phyloP scores from a whole-genome alignment of 1,140 invertebrate species.

The Bombus waltoni region DNA sequence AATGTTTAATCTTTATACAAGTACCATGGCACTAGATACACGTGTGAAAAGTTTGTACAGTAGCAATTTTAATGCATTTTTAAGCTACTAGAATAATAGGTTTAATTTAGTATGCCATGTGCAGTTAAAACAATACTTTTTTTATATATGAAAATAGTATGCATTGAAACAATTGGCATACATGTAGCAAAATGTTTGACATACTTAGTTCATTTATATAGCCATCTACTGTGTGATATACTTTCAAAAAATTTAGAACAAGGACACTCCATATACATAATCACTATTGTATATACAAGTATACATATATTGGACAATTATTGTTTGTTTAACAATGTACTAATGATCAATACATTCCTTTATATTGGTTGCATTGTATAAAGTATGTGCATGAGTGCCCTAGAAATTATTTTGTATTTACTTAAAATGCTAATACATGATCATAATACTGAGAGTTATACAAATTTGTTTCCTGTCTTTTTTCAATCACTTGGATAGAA shows the following conservation, averaged over 20 bases:
- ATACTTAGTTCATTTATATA: slow-evolving; percentile 40
- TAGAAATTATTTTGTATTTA: slow-evolving; percentile 35
- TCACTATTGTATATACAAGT: slow-evolving; percentile 58
- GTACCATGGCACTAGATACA: slow-evolving; percentile 46
- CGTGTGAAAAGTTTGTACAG: slow-evolving; percentile 57
- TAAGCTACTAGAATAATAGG: slow-evolving; percentile 26
- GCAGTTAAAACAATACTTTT: slow-evolving; percentile 40
- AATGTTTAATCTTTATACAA: slow-evolving; percentile 22
- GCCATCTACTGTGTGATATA: slow-evolving; percentile 37
- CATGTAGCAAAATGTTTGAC: slow-evolving; percentile 57
- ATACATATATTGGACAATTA: slow-evolving; percentile 46
- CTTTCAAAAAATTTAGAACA: slow-evolving; percentile 34
- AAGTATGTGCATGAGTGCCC: slow-evolving; percentile 28
- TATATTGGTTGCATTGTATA: slow-evolving; percentile 31
- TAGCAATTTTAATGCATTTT: slow-evolving; percentile 52
- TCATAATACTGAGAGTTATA: not conserved
- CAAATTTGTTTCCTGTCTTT: not conserved
- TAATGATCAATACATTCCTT: slow-evolving; percentile 63
- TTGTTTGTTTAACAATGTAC: slow-evolving; percentile 53
- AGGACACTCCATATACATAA: slow-evolving; percentile 49
- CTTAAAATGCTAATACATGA: slow-evolving; percentile 18
- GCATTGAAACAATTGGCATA: slow-evolving; percentile 36
- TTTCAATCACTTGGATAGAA: not conserved
- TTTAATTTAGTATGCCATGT: slow-evolving; percentile 32
- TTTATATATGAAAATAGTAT: slow-evolving; percentile 44